Base-by-base conservation (phyloP, 1,140 invertebrate species). In the Ips nitidus region DNA sequence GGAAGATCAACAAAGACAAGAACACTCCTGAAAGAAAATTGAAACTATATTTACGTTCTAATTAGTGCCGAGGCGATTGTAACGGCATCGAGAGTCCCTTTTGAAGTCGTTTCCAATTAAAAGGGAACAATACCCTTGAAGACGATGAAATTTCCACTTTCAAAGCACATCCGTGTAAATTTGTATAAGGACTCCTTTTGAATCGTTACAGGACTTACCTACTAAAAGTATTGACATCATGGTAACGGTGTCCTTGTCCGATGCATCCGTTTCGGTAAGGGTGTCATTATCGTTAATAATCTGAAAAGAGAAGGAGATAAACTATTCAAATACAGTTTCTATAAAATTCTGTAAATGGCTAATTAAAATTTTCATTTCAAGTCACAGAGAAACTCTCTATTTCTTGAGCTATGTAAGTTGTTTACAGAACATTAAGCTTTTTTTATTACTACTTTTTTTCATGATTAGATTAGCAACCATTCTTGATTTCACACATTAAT, bases 1-100 rank as follows among this genome's bases (percentile, higher is more conserved):
- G 85, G 83, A 98, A 94, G 82, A 96, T 95, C 72, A 97, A 87
- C 74, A 95, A 83, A 55, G 91, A 90, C 52, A 98, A 86, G 79
- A 97, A 91, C 75, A 91, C 86, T 78, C 94, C 94, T 93, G 84
- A 71, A 82, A 84, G 70, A 57, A 70, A 64, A 40, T 47, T 52
- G n/a, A 42, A 8, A 36, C 36, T 53, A 38, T 22, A 7, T 36
- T 38, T 47, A 36, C n/a, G n/a, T 3, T 56, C 37, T 22, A 7
- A 56, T 36, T 39, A 55, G 2, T 36, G 7, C 22, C 37, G 22
- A n/a, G n/a, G 5, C 5, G n/a, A 6, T 47, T 47, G 45, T 47
- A 47, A 6, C n/a, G 45, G n/a, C n/a, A 47, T 47, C 45, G 5
- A 1, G 5, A 47, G 45, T 5, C 1, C 1, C n/a, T 6, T 47